Conservation (phyloP, 2,888 invertebrate species). For the Hemaris fuciformis region DNA sequence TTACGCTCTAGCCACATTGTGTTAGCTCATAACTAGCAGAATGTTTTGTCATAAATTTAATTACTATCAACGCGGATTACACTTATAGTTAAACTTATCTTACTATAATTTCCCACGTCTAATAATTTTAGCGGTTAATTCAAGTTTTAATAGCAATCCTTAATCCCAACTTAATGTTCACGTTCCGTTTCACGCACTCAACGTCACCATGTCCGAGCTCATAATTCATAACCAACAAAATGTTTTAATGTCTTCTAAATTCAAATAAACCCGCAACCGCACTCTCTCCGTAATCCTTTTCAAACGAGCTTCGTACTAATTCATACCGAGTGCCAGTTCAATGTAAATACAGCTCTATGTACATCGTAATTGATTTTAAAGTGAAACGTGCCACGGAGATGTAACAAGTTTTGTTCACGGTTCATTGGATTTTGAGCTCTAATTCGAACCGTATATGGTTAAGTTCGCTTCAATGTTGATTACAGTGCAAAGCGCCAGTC, state of each 20-base stretch:
- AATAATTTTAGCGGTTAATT: too few species aligned
- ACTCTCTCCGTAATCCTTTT: constrained; percentile 27
- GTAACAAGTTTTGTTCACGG: not conserved
- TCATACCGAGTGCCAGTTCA: not conserved
- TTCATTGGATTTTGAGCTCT: constrained; percentile 15
- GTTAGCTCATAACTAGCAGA: too few species aligned
- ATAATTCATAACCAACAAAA: constrained; percentile 9
- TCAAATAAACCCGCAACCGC: constrained; percentile 30
- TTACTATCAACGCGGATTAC: too few species aligned
- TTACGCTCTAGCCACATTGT: not conserved
- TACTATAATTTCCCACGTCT: too few species aligned
- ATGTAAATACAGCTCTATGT: constrained; percentile 16
- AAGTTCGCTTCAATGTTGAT: constrained; percentile 31
- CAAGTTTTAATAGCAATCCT: not conserved
- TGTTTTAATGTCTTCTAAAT: constrained; percentile 18
- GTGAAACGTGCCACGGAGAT: not conserved
- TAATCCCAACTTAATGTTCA: not conserved
- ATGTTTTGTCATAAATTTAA: too few species aligned
- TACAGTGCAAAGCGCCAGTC: constrained; percentile 33
- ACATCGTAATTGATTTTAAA: not conserved
- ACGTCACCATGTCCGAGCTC: constrained; percentile 1
- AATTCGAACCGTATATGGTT: constrained; percentile 28
- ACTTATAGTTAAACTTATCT: too few species aligned
- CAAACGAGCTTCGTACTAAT: constrained; percentile 19
- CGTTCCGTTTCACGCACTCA: constrained; percentile 6